phyloP scores from a whole-genome alignment of 2,888 invertebrate genomes.

The Crioceris asparagi region DNA sequence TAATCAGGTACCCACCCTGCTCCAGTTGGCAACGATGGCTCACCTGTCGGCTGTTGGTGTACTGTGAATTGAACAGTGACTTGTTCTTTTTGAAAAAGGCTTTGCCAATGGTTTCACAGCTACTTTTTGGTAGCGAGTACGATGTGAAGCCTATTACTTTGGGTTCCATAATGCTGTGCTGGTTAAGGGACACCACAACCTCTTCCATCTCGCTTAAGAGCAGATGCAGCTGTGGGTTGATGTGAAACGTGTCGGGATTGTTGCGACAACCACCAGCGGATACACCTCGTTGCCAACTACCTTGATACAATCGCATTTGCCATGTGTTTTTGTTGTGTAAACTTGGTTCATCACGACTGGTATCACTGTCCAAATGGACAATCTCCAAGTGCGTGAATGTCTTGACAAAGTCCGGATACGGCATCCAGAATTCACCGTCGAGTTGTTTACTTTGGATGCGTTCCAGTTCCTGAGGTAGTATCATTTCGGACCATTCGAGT shows the following conservation, averaged over 20 bases:
- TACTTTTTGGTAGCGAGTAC: slow-evolving; percentile 60
- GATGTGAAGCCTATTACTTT: slow-evolving; percentile 88
- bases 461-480: slow-evolving; percentile 62
- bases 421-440: slow-evolving; percentile 52
- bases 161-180: slow-evolving; percentile 85
- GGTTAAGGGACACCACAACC: slow-evolving; percentile 75
- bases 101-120: slow-evolving; percentile 65
- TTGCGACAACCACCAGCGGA: slow-evolving; percentile 86
- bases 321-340: slow-evolving; percentile 69
- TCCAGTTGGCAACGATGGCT: slow-evolving; percentile 54
- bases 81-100: slow-evolving; percentile 77
- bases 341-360: slow-evolving; percentile 73
- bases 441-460: slow-evolving; percentile 43
- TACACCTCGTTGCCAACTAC: slow-evolving; percentile 68
- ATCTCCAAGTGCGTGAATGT: slow-evolving; percentile 69
- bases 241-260: slow-evolving; percentile 84
- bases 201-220: slow-evolving; percentile 70
- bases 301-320: slow-evolving; percentile 81
- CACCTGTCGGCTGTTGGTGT: slow-evolving; percentile 85
- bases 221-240: slow-evolving; percentile 82
- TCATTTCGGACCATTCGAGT: slow-evolving; percentile 60
- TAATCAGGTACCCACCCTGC: slow-evolving; percentile 70
- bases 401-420: slow-evolving; percentile 70
- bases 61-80: slow-evolving; percentile 79
- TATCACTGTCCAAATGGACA: slow-evolving; percentile 73